Base-by-base conservation (phyloP, 1,140 invertebrate genomes). In the Heterodera schachtii region DNA sequence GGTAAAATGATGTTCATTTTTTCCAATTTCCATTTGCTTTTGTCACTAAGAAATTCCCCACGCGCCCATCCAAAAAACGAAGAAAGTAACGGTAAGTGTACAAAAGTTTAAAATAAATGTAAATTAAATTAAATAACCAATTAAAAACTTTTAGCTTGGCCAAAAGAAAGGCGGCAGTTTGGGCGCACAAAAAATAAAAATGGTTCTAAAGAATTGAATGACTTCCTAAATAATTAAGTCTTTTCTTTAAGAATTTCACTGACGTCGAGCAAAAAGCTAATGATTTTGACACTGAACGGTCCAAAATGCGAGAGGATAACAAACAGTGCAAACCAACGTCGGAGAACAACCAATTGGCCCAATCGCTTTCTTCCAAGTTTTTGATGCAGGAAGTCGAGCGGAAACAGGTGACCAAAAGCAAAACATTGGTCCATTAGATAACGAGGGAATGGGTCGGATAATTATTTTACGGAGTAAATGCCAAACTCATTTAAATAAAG, bases 161-260 rank as follows among this genome's bases (percentile, higher is more conserved):
- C 83, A 92, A 0, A 97, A 96, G 88, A 96, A 95, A 90, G 93
- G 90, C 67, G 93, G 90, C 66, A 94, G 95, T 2, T 90, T 98
- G n/a, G 97, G 97, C 78, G 97, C 96, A n/a, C 96, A 96, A 78
- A 95, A 95, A 91, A 95, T 98, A 7, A 95, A 91, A 77, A 90
- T 92, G 16, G 80, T 75, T 75, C 44, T 6, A 21, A n/a, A 8
- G 46, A 44, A 31, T 78, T 78, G 6, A 21, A 13, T 31, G 46
- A 57, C 5, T 64, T 60, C 66, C 0, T 19, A 6, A 5, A 8
- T 41, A 21, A 3, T 69, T 70, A 41, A 21, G 41, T 41, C 1
- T 21, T 52, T 41, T 19, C 31, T 16, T 67, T n/a, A 5, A 78
- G 77, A 96, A 98, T 91, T 99, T 99, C 91, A 94, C 94, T n/a